These are phyloP conservation scores for Leptinotarsa lineolata DNA, from an alignment of 1,140 invertebrate species.

Conservation along the genomic window DNA sequence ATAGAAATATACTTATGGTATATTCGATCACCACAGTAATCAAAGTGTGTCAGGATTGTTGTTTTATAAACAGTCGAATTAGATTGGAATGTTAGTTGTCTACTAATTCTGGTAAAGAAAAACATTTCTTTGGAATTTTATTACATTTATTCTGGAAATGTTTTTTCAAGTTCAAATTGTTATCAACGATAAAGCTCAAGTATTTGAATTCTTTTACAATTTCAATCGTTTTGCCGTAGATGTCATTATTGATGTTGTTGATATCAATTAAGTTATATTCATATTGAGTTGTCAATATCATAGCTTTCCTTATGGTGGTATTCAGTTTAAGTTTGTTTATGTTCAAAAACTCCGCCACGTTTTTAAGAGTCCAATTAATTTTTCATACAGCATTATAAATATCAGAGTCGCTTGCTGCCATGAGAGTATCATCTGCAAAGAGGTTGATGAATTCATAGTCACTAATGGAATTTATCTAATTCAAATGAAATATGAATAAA, in stretches of 20 bases:
- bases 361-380: constrained; percentile 1
- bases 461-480: no score
- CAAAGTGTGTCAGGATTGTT: not conserved
- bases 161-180: constrained; percentile 1
- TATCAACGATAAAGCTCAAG: constrained; percentile 1
- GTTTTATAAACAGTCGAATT: constrained; percentile 4
- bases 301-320: constrained; percentile 7
- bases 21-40: no score
- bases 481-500: no score
- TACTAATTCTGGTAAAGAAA: constrained; percentile 12
- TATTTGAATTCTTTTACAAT: constrained; percentile 3
- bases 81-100: constrained; percentile 3
- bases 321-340: constrained; percentile 23
- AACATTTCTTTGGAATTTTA: constrained; percentile 13
- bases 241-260: not conserved
- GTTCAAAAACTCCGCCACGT: constrained; percentile 18
- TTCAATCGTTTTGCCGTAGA: constrained; percentile 9
- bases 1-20: no score
- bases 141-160: not conserved
- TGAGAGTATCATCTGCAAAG: no score
- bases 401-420: constrained; percentile 2
- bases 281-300: constrained; percentile 15
- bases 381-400: constrained; percentile 15
- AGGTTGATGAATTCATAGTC: no score
- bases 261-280: constrained; percentile 16